A percentile compares a stretch with the other conserved stretches of the same genome.
These are phyloP conservation scores for Mylabris phalerata DNA, from an alignment of 1,140 invertebrate genomes.

Conservation along the genomic window DNA sequence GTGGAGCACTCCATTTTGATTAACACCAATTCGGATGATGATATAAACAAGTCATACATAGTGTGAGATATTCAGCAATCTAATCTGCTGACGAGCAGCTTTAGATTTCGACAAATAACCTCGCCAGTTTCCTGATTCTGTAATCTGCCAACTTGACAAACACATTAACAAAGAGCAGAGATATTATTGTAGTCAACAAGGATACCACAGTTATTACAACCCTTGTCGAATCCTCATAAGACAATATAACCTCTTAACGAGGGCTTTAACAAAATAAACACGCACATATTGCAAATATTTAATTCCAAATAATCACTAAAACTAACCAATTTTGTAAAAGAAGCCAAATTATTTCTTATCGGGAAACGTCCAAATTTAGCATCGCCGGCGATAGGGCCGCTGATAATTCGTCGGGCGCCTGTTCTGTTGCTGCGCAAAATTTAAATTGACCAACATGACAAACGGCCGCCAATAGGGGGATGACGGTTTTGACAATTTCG, in stretches of 20 bases:
- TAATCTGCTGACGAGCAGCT: slow-evolving; percentile 4
- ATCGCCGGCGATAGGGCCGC: slow-evolving; percentile 18
- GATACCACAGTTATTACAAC: neutral
- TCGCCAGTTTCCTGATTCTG: slow-evolving; percentile 7
- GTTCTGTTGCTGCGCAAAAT: slow-evolving; percentile 35
- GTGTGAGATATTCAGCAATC: slow-evolving; percentile 1
- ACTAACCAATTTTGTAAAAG: neutral
- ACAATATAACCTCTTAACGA: no score
- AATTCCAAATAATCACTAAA: neutral
- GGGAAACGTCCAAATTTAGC: slow-evolving; percentile 23
- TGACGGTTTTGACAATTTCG: slow-evolving; percentile 39
- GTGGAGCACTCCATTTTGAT: slow-evolving; percentile 18
- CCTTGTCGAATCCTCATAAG: no score
- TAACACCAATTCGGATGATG: slow-evolving; percentile 22
- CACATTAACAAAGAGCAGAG: slow-evolving; percentile 10
- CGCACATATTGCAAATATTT: neutral
- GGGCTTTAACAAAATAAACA: neutral
- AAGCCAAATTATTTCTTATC: slow-evolving; percentile 6
- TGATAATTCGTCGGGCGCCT: slow-evolving; percentile 27
- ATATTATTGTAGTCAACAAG: slow-evolving; percentile 1
- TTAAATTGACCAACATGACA: slow-evolving; percentile 40
- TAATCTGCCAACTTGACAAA: slow-evolving; percentile 16
- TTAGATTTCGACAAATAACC: slow-evolving; percentile 11
- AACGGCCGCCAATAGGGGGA: slow-evolving; percentile 38
- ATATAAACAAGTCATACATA: slow-evolving; percentile 13